phyloP scores from a whole-genome alignment of 1,140 invertebrate species.

The Druon quercuslanigerum region DNA sequence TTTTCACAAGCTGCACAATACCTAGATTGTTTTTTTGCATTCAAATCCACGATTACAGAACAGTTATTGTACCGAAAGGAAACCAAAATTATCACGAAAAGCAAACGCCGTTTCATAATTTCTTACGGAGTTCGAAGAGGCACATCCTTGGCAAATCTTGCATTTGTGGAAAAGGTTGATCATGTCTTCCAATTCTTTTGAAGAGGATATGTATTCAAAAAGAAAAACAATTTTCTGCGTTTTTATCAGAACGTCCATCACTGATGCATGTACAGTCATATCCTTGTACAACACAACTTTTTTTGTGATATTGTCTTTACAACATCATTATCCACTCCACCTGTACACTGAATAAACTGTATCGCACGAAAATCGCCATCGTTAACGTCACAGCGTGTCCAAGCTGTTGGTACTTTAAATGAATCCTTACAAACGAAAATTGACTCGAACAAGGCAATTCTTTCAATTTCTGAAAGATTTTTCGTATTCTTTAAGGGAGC shows the following conservation, averaged over 20 bases:
- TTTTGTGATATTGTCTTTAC: conserved; percentile 42
- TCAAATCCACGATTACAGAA: background rate
- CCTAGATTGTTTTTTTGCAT: background rate
- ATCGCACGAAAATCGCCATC: conserved; percentile 39
- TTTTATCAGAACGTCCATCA: no score
- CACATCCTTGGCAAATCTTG: no score
- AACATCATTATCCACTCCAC: conserved; percentile 35
- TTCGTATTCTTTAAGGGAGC: background rate
- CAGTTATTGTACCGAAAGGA: background rate
- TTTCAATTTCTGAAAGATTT: conserved; percentile 2
- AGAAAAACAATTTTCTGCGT: no score
- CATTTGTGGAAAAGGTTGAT: no score
- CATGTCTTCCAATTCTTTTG: no score
- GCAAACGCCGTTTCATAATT: no score
- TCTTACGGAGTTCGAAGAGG: no score
- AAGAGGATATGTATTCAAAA: no score
- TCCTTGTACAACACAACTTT: no score
- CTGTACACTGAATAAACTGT: conserved; percentile 41
- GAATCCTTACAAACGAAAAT: conserved; percentile 26
- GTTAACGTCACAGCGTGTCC: conserved; percentile 43
- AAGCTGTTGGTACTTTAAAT: conserved; percentile 39
- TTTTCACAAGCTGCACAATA: background rate
- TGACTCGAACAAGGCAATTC: no score
- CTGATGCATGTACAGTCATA: no score
- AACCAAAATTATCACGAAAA: conserved; percentile 40